Evolutionary conservation across 64 coral and sea anemone genomes (phyloP).

Genomic region (Orbicella faveolata): DNA sequence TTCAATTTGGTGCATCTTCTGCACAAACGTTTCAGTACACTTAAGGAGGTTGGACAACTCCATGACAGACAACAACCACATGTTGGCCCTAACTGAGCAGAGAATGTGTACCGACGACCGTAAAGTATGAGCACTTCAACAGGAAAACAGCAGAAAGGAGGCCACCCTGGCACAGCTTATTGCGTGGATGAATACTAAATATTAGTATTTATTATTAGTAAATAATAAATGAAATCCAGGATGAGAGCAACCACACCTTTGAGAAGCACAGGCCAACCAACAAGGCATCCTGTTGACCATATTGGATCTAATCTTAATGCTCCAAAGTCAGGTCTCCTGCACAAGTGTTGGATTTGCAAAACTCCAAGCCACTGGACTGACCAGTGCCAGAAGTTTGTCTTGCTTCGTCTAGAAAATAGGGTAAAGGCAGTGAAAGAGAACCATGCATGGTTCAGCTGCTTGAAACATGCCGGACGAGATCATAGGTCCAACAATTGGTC

Average conservation of each 20-base stretch:
- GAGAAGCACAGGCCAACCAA: conserved; percentile 15
- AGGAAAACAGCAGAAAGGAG: conserved; percentile 30
- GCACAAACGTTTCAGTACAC: conserved; percentile 1
- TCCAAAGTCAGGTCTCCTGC: not conserved
- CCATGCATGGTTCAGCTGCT: conserved; percentile 57
- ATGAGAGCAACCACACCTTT: conserved; percentile 57
- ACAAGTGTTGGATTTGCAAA: conserved; percentile 49
- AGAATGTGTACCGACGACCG: conserved; percentile 54
- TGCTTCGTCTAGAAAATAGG: not conserved
- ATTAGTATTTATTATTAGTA: too few species aligned
- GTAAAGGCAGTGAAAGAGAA: conserved; percentile 50
- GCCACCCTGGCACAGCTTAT: conserved; percentile 36
- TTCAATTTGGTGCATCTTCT: conserved; percentile 31
- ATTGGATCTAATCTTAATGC: not conserved
- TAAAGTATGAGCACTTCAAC: conserved; percentile 45
- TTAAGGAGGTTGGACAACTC: conserved; percentile 31
- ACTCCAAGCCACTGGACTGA: conserved; percentile 36
- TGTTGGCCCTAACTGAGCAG: conserved; percentile 58
- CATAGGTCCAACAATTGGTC: conserved; percentile 18
- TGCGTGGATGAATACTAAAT: conserved; percentile 44
- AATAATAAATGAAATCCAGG: conserved; percentile 49
- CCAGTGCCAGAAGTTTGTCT: conserved; percentile 38
- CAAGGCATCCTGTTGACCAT: not conserved
- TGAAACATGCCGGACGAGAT: conserved; percentile 43
- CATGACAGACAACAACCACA: conserved; percentile 59